Evolutionary conservation across 2,888 invertebrate species (phyloP), one percentile per base, ranked within the genome.

Genomic region (Philereme vetulata): DNA sequence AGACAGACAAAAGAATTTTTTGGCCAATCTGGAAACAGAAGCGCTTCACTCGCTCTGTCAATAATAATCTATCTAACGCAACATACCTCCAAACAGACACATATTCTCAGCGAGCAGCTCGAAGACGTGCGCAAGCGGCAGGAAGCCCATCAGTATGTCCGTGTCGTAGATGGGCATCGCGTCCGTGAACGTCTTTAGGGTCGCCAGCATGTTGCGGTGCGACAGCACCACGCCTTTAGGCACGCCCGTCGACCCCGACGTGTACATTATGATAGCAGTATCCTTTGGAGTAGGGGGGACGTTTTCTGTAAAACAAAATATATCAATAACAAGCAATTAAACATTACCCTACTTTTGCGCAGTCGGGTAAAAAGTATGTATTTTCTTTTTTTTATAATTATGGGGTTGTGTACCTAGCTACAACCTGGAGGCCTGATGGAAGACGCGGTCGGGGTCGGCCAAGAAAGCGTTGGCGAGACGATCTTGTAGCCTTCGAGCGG

Each of bases 191-290:
- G 96, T 95, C 82, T 95, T 95, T 78, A 97, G 93, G 33, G 97
- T 96, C 42, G 95, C 93, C 70, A 97, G 93, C 80, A 97, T 95
- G 88, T 97, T 97, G 77, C 94, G 94, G 85, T 97, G 97, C 4
- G 96, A 95, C 38, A 97, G 91, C 21, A 97, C 81, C 9, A 97
- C 97, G 75, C 98, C 98, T 90, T 98, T 98, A 0, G 98, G 98
- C 62, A 96, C 95, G 54, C 98, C 99, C 4, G 99, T 99, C 0
- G 98, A 98, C 5, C 99, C 99, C 72, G 98, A 98, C 3, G 99
- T 99, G 93, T 99, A 99, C 99, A 99, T 99, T 45, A 99, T 96
- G 75, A 99, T 97, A 51, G 99, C 99, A 4, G 96, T 95, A 85
- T 99, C 99, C 9, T 94, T 90, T 5, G 95, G 87, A 5, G 87